Conservation (phyloP, 2,797 vertebrate genomes). For the Pygocentrus nattereri region DNA sequence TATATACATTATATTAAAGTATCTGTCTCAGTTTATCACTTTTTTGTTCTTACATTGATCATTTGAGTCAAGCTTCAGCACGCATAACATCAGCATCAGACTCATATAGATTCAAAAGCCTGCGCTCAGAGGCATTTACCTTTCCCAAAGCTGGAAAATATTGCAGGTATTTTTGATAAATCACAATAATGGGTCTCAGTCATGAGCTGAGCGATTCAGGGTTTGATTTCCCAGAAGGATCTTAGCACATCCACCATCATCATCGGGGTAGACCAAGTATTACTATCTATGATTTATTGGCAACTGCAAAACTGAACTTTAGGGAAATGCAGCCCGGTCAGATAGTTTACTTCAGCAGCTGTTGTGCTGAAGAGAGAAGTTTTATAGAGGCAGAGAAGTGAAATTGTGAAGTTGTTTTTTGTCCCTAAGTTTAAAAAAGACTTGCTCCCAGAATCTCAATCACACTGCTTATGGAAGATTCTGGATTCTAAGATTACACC, state of each 20-base stretch:
- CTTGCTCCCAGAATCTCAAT: background rate
- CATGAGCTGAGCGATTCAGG: background rate
- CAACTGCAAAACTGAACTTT: background rate
- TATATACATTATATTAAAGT: no score
- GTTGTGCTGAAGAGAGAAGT: background rate
- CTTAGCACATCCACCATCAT: background rate
- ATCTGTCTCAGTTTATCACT: no score
- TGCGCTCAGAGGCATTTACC: background rate
- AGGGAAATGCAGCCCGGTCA: background rate
- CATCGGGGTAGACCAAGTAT: background rate
- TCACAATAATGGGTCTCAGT: background rate
- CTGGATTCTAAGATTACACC: background rate
- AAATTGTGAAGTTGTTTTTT: background rate
- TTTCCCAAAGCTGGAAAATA: background rate
- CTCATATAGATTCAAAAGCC: background rate
- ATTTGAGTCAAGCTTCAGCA: no score
- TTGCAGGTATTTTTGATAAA: background rate
- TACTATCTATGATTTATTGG: slow-evolving; percentile 8
- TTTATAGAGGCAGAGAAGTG: background rate
- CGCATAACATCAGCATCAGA: no score
- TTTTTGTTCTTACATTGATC: no score
- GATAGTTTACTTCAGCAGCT: background rate
- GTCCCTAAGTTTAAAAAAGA: background rate
- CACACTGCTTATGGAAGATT: background rate
- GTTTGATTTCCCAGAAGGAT: slow-evolving; percentile 18